Percentiles rank a stretch among this genome's conserved stretches.
Conservation (phyloP, 2,113 vertebrate genomes). For the Sceloporus undulatus region DNA sequence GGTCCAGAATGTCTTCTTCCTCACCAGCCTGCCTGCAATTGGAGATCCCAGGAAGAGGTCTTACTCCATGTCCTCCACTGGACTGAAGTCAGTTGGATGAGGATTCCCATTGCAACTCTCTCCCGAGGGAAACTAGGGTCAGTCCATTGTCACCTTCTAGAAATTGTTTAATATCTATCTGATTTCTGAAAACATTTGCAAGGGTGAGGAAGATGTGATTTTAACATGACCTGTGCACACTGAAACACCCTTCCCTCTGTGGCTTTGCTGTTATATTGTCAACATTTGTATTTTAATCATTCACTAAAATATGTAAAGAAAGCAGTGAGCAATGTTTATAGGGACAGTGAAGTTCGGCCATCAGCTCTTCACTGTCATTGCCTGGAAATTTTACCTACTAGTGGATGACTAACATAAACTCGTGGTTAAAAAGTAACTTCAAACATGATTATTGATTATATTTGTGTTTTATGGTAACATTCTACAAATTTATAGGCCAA, state of each 20-base stretch:
- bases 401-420: not conserved
- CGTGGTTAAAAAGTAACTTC: not conserved
- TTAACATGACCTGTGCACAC: not conserved
- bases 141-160: not conserved
- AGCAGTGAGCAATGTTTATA: not conserved
- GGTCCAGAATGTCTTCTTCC: not conserved
- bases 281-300: not conserved
- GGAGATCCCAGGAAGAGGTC: not conserved
- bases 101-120: not conserved
- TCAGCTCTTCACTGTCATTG: not conserved
- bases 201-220: not conserved
- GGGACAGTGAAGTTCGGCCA: not conserved
- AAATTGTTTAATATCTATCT: not conserved
- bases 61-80: not conserved
- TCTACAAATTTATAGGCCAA: not conserved
- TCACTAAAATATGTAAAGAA: not conserved
- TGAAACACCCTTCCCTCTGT: not conserved
- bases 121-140: not conserved
- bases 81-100: not conserved
- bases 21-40: not conserved
- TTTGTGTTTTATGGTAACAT: not conserved
- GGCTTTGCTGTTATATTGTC: not conserved
- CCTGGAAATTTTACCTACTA: not conserved
- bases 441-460: not conserved
- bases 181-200: too few species aligned